Evolutionary conservation across 1,140 invertebrate species (phyloP), one percentile per base, ranked within the genome.

Genomic region (Achroia grisella): DNA sequence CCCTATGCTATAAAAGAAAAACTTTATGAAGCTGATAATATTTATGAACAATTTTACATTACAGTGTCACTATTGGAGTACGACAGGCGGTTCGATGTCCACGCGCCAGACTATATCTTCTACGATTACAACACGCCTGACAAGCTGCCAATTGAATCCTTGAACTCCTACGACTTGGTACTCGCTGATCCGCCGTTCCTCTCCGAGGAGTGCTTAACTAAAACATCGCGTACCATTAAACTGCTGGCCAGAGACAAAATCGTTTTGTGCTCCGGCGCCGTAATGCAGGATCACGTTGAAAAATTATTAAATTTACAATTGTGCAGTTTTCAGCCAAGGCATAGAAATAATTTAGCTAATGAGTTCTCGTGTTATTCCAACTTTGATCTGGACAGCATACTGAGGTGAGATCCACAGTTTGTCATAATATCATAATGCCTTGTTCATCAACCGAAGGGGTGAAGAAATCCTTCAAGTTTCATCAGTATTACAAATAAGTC

Each of bases 161-260:
- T 84, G 10, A 81, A 87, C 34, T 73, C 77, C 13, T 98, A 93
- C 86, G 94, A 98, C 78, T 61, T 98, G 10, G 92, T 99, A 1
- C 88, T 98, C 42, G 95, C 93, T 0, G 97, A 99, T 88, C 97
- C 97, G 8, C 97, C 97, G 8, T 98, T 98, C 85, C 83, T 99
- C 4, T 94, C 95, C 0, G 92, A 96, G 57, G 97, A 98, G 83
- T 99, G 97, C 86, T 87, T 98, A 10, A 89, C 89, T 1, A 98
- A 98, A 87, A 93, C 91, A 14, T 89, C 94, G 0, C 73, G 89
- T 31, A 96, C 97, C 0, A 90, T 98, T 4, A 92, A 91, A 55
- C 90, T 90, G 57, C 68, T 98, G 33, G 74, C 90, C 0, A 95
- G 94, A 71, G 86, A 90, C 8, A 95, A 97, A 71, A 90, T 98